Conservation (phyloP, 2,113 vertebrate species). For the Campylomormyrus tamandua region DNA sequence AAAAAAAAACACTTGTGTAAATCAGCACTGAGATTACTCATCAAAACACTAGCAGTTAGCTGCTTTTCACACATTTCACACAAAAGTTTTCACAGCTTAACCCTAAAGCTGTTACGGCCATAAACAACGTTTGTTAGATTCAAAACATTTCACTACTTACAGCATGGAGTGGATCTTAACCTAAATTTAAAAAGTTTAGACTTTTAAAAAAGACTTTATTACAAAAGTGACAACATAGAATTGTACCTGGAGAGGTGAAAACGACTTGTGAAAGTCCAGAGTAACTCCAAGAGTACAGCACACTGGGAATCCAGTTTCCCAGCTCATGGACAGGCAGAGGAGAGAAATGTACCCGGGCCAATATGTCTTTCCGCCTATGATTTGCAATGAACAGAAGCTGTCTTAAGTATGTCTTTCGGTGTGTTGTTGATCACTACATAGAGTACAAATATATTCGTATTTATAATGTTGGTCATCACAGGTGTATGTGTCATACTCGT, state of each 20-base stretch:
- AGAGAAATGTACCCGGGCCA: constrained; percentile 62
- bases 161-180: not conserved
- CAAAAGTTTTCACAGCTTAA: not conserved
- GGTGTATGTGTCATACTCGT: not conserved
- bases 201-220: not conserved
- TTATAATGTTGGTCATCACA: not conserved
- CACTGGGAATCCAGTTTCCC: constrained; percentile 65
- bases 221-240: not conserved
- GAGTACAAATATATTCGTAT: too few relatives aligned
- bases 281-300: constrained; percentile 62
- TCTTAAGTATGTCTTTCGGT: not conserved
- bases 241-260: constrained; percentile 58
- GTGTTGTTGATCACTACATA: not conserved
- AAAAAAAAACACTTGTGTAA: not conserved
- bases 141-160: not conserved
- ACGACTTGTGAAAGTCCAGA: constrained; percentile 55
- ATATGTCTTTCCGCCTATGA: constrained; percentile 49
- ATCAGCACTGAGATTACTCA: not conserved
- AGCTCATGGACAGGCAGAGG: constrained; percentile 53
- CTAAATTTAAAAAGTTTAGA: not conserved
- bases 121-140: not conserved
- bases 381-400: not conserved
- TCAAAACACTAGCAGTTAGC: not conserved
- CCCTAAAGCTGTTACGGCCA: not conserved
- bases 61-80: not conserved